Base-by-base conservation (phyloP, 2,888 invertebrate species). In the Ctenicera cuprea region DNA sequence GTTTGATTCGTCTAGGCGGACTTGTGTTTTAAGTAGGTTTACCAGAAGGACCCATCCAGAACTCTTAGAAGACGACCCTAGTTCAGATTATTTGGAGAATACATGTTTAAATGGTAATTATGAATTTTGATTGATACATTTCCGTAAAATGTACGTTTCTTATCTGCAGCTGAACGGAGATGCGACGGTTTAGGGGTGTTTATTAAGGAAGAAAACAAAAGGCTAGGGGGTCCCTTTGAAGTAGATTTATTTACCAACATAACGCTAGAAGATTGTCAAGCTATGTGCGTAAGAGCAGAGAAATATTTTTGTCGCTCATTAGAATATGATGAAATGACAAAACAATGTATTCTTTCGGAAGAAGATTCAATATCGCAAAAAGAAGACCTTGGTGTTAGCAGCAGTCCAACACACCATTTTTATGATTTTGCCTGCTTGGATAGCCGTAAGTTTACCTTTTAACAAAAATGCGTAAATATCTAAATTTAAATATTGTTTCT, bases 341-440 rank as follows among this genome's bases (percentile, higher is more conserved):
- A 94, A 68, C 93, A 94, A 81, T 97, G 97, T 82, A 94, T 95
- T n/a, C 89, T 97, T 48, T 96, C 95, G 0, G 96, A 96, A 86
- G 97, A 97, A 87, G 96, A 97, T 85, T 96, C 96, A 0, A 92
- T 95, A 45, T 96, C 95, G 0, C 95, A 95, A 85, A 95, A 95
- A 83, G 95, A 96, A 85, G 95, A 96, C 84, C 92, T 96, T 80
- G 94, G 95, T 59, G 92, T 94, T 38, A 95, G 95, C 85, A 94
- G 93, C 80, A 95, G 95, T 80, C 94, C 94, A 2, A 94, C 94
- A 9, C 95, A 95, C 86, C 94, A 95, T 84, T 94, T 96, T 85
- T 96, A 95, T 84, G 96, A 96, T 87, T 92, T 96, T 72, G 94
- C 96, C 73, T 96, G 96, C 85, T 88, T 96, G 81, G 95, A 96